Base-by-base conservation (phyloP, 2,797 vertebrate species). In the Microchirus variegatus region DNA sequence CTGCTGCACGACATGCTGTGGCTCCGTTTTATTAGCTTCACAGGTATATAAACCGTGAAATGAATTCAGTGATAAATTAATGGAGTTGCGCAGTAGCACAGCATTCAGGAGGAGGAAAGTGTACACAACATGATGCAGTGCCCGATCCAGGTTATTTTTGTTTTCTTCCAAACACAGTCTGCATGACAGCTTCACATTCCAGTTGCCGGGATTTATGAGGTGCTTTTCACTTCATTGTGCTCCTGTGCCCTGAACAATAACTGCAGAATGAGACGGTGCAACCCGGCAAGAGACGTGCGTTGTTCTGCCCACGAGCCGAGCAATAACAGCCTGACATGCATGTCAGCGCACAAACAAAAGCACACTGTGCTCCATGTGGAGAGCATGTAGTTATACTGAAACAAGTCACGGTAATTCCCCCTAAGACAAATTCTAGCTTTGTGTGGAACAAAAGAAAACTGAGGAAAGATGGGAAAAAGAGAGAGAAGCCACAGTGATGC, bases 241-340 rank as follows among this genome's bases (percentile, higher is more conserved):
- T 64, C 71, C 41, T 58, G 63, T 72, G 47, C 60, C 71, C 83
- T 8, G 41, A 84, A 89, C 78, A 89, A 87, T 81, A 86, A 84
- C 65, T 38, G 73, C 67, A 78, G 63, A 78, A 80, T 76, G 75
- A 75, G 46, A 73, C 48, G 0, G 60, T 18, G 61, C 54, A 67
- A 51, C 67, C 66, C 69, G 62, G 58, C 31, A 16, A 42, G 64
- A 78, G 71, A 49, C 53, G 38, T 46, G 13, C 48, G 56, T 49
- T 66, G 56, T 49, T 66, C 53, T 40, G 60, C 69, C 59, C 44
- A 67, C 71, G 58, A 59, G 50, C 51, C 43, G 57, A 67, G 22
- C 70, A 61, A 53, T 43, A 59, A 54, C 37, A 9, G 19, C 9
- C 36, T 60, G 64, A 67, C 71, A 80, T 48, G 26, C 45, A 49